Evolutionary conservation across 2,797 vertebrate genomes (phyloP), one percentile per base, ranked within the genome.

Genomic region (Limnodromus scolopaceus): DNA sequence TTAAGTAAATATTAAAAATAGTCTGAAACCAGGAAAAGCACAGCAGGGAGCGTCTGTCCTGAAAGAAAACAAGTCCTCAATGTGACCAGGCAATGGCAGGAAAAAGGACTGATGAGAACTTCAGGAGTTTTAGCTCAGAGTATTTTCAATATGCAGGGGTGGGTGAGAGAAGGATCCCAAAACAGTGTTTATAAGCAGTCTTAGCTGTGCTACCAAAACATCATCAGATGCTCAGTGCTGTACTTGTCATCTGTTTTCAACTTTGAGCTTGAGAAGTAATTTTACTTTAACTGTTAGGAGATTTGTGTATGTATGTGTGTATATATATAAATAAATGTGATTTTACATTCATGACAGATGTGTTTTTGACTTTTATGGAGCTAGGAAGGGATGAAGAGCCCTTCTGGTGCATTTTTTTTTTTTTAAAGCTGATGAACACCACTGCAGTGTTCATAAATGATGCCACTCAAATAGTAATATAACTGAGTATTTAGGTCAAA

Each of bases 1-100:
- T 72, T 92, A 97, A 98, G 93, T 97, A 98, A 98, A 98, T 97
- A 98, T 97, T 96, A 98, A 97, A 97, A 98, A 95, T 95, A 97
- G 96, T 89, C 95, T 91, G 80, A 96, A 97, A 98, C 83, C 95
- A 97, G 97, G 97, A 97, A 98, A 97, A 96, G 95, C 98, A 87
- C 98, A 98, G 97, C 65, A 2, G 97, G 98, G 93, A 96, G 96
- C 22, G 94, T 97, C 97, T 98, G 94, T 98, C 96, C 93, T 94
- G 91, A 95, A 97, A 96, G 93, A 97, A 98, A 98, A 98, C 95
- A 98, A 98, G 84, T 23, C 51, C 80, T 95, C 83, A 32, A 68
- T 72, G 16, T 96, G 96, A 89, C 84, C 92, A 90, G 63, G 76
- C 93, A 86, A 95, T 54, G 74, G 72, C 57, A 96, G 86, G 77